Evolutionary conservation across 2,888 invertebrate genomes (phyloP).

Genomic region (Heliconius aoede): DNA sequence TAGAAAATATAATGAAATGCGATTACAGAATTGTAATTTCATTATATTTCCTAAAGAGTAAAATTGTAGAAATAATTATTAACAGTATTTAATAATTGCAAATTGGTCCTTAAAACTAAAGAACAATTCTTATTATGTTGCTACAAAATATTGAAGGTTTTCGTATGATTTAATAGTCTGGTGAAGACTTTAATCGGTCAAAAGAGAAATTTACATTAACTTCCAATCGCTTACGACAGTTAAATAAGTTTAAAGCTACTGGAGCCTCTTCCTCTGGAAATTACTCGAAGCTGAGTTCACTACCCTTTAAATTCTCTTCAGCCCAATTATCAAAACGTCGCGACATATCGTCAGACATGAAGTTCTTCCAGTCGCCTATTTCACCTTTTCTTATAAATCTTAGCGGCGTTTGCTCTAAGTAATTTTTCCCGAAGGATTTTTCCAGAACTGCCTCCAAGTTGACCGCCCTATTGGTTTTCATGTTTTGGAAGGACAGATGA

Average conservation of each 20-base stretch:
- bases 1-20: too few species aligned
- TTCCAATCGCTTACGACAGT: neutral
- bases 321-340: slow-evolving; percentile 89
- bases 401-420: slow-evolving; percentile 75
- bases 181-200: too few species aligned
- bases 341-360: slow-evolving; percentile 89
- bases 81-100: too few species aligned
- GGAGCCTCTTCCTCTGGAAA: neutral
- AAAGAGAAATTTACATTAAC: too few species aligned
- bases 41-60: too few species aligned
- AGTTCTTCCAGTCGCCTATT: slow-evolving; percentile 91
- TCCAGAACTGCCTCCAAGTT: slow-evolving; percentile 87
- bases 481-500: slow-evolving; percentile 91
- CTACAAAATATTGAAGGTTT: neutral
- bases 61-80: too few species aligned
- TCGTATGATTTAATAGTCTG: too few species aligned
- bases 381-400: slow-evolving; percentile 90
- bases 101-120: neutral
- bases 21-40: too few species aligned
- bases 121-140: neutral
- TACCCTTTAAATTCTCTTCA: slow-evolving; percentile 83
- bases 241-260: neutral
- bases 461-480: slow-evolving; percentile 91
- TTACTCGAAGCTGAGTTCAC: slow-evolving; percentile 85
- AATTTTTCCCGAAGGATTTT: slow-evolving; percentile 77